Evolutionary conservation across 2,113 vertebrate species (phyloP), one percentile per base, ranked within the genome.

Genomic region (Hydrochoerus hydrochaeris): DNA sequence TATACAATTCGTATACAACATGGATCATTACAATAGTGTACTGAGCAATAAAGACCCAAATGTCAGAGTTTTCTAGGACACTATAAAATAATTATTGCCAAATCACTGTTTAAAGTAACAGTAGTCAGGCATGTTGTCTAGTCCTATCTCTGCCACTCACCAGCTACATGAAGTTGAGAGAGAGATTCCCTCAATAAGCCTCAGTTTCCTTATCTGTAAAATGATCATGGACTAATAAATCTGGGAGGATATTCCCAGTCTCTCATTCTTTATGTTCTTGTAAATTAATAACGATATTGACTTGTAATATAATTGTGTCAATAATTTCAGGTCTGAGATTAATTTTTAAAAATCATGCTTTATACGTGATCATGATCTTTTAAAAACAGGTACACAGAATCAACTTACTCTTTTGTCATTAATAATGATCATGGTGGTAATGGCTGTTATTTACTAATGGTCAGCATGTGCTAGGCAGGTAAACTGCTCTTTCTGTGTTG

Each of bases 251-350:
- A 52, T 2, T 62, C 62, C 41, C 11, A 63, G 77, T 78, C 30
- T 94, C 65, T 93, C 71, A 49, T 44, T 83, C 35, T 75, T 69
- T 44, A 11, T 78, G 13, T 90, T 57, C 24, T 89, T 89, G 67
- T 77, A 92, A 88, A 41, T 28, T 14, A 92, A 38, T 54, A 80
- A 92, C 92, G 30, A 83, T 49, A 93, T 20, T 60, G 32, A 80
- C 52, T 85, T 85, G 19, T 75, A 92, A 86, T 32, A 67, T 60
- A 88, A 95, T 58, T 87, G 12, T 62, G 52, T 57, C 24, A 88
- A 71, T 65, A 90, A 78, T 41, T 54, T 81, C 65, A 78, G 89
- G 19, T 32, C 32, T 67, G 35, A 85, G 9, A 77, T 73, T 75
- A 96, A 93, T 44, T 22, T 67, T n/a, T 52, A 65, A 89, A 65